Base-by-base conservation (phyloP, 2,888 invertebrate species). In the Barypeithes pellucidus region DNA sequence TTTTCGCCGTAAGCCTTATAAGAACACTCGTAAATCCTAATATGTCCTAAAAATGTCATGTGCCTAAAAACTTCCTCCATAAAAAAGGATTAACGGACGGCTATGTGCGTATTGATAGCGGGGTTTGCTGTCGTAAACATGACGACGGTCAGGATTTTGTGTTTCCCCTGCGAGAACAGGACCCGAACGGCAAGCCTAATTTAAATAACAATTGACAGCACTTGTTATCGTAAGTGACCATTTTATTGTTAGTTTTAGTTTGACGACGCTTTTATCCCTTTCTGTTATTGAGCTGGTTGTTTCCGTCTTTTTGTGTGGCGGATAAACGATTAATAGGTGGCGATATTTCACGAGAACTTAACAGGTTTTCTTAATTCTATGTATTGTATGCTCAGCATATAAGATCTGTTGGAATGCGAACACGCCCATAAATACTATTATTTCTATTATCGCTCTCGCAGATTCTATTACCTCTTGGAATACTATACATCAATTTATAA, bases 171-270 rank as follows among this genome's bases (percentile, higher is more conserved):
- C 45, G 67, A 43, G 45, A 45, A 45, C 39, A 16, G 45, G 45
- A 67, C 36, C 22, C 18, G 29, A 43, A 45, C 45, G 24, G 43
- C 22, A 60, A 33, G 36, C 39, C 66, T 66, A 66, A 66, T 66
- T 50, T 66, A 66, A 66, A 66, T 66, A 66, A 52, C 66, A 66
- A 66, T 66, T 66, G 66, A 66, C 66, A 66, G 52, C 54, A 66
- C 54, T 66, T 54, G 66, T 66, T 66, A 66, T 66, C 52, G 66
- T 29, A 66, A 66, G 54, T 66, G 66, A 66, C 66, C 66, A 66
- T 52, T 52, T 54, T 54, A 66, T 66, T 52, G 66, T 54, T 52
- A 54, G 66, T 43, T 66, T 65, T 66, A 54, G 39, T 54, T 39
- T 54, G 54, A 66, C 66, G 50, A 39, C 22, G 66, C 54, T 52